Percentiles rank a stretch among this genome's conserved stretches.
These are phyloP conservation scores for Aphelocoma coerulescens DNA, from an alignment of 2,113 vertebrate species.

Conservation along the genomic window DNA sequence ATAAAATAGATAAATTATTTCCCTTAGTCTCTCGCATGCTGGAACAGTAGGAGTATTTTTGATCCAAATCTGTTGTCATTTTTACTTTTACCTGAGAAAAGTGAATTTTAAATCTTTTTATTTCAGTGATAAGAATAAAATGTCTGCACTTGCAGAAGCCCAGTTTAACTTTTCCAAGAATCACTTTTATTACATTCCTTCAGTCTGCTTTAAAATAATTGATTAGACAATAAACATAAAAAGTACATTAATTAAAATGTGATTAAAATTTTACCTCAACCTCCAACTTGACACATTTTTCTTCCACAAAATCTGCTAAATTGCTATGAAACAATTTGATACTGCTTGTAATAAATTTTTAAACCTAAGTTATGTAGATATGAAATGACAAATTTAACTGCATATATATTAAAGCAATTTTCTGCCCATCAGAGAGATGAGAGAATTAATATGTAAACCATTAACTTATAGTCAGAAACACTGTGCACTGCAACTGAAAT, in stretches of 20 bases:
- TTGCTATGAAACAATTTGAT: conserved; percentile 47
- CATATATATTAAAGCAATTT: conserved; percentile 70
- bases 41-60: not conserved
- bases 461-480: conserved; percentile 61
- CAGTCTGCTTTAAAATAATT: conserved; percentile 54
- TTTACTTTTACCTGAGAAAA: not conserved
- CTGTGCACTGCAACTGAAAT: conserved; percentile 37
- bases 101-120: conserved; percentile 11
- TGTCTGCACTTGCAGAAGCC: not conserved
- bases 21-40: not conserved
- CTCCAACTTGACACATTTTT: conserved; percentile 32
- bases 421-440: conserved; percentile 65
- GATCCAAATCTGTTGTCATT: not conserved
- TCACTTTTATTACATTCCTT: conserved; percentile 5
- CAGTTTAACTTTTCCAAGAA: not conserved
- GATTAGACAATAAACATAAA: conserved; percentile 57
- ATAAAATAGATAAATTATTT: not conserved
- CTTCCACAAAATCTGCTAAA: conserved; percentile 38
- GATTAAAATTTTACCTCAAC: conserved; percentile 22
- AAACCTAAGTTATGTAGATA: conserved; percentile 37
- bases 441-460: conserved; percentile 70
- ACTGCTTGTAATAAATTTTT: conserved; percentile 49
- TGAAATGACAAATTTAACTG: conserved; percentile 68
- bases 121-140: not conserved
- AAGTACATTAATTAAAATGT: conserved; percentile 49